Percentiles rank a stretch among this genome's conserved stretches.
Conservation (phyloP, 2,113 vertebrate genomes). For the Thunnus maccoyii region DNA sequence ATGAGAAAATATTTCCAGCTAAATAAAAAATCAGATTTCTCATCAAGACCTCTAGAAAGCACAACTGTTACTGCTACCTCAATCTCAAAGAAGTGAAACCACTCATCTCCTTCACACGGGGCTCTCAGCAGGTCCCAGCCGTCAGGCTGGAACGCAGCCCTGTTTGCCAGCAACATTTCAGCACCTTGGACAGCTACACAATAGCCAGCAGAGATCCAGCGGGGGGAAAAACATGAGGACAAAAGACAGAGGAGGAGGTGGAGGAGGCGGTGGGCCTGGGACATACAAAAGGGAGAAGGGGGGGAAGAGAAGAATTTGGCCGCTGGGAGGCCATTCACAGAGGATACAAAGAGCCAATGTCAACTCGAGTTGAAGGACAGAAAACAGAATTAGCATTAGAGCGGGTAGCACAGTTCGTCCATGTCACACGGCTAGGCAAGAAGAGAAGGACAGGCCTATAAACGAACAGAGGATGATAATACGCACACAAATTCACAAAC, state of each 20-base stretch:
- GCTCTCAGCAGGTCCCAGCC: conserved; percentile 5
- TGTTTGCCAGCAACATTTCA: conserved; percentile 65
- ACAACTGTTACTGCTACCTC: background rate
- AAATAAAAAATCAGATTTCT: background rate
- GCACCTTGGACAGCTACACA: conserved; percentile 79
- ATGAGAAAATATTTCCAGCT: background rate
- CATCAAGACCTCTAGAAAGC: background rate
- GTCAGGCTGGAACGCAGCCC: conserved; percentile 28
- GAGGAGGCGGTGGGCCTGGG: background rate
- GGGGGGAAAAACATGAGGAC: conserved; percentile 17
- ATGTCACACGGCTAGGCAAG: conserved; percentile 27
- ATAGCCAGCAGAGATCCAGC: conserved; percentile 57
- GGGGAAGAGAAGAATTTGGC: conserved; percentile 52
- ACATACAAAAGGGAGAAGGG: conserved; percentile 19
- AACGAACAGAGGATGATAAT: background rate
- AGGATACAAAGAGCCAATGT: conserved; percentile 67
- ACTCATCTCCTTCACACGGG: background rate
- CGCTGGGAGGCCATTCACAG: conserved; percentile 63
- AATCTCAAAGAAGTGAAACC: background rate
- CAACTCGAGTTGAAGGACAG: conserved; percentile 63
- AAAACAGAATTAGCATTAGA: conserved; percentile 65
- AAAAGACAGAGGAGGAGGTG: conserved; percentile 57
- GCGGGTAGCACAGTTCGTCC: conserved; percentile 36
- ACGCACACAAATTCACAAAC: background rate
- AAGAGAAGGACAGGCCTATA: conserved; percentile 2